Conservation (phyloP, 2,888 invertebrate genomes). For the Melangyna quadrimaculata region DNA sequence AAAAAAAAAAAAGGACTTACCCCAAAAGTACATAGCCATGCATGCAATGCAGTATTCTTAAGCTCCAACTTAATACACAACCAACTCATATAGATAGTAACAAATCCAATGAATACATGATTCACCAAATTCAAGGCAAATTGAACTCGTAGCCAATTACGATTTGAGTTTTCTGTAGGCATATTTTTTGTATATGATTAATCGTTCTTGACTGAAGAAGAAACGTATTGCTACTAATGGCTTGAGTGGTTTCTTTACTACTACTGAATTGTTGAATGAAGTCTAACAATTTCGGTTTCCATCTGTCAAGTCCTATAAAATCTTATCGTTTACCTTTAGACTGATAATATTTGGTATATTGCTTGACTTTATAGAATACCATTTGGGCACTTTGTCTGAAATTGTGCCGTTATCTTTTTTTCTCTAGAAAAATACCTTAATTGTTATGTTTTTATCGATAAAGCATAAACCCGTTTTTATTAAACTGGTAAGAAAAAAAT, state of each 20-base stretch:
- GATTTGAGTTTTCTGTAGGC: slow-evolving; percentile 26
- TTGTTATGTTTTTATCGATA: too few species aligned
- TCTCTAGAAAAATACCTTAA: too few species aligned
- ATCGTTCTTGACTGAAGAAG: slow-evolving; percentile 21
- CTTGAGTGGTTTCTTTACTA: slow-evolving; percentile 16
- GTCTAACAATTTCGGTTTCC: slow-evolving; percentile 1
- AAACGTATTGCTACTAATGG: slow-evolving; percentile 48
- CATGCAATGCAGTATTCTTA: slow-evolving; percentile 75
- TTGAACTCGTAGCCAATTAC: slow-evolving; percentile 73
- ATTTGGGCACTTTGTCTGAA: slow-evolving; percentile 1
- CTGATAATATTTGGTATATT: slow-evolving; percentile 26
- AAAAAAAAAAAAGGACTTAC: slow-evolving; percentile 58
- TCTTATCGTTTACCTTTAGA: slow-evolving; percentile 24
- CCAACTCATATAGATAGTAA: slow-evolving; percentile 77
- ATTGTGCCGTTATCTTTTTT: background rate
- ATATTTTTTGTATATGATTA: background rate
- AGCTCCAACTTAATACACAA: slow-evolving; percentile 74
- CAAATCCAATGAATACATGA: slow-evolving; percentile 77
- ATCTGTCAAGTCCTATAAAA: slow-evolving; percentile 6
- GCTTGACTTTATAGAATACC: slow-evolving; percentile 15
- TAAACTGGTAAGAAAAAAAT: too few species aligned
- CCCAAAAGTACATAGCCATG: slow-evolving; percentile 77
- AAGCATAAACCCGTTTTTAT: too few species aligned
- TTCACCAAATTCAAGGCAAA: slow-evolving; percentile 75
- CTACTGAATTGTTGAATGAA: slow-evolving; percentile 15